Evolutionary conservation across 1,140 invertebrate species (phyloP), one percentile per base, ranked within the genome.

Genomic region (Cotesia typhae): DNA sequence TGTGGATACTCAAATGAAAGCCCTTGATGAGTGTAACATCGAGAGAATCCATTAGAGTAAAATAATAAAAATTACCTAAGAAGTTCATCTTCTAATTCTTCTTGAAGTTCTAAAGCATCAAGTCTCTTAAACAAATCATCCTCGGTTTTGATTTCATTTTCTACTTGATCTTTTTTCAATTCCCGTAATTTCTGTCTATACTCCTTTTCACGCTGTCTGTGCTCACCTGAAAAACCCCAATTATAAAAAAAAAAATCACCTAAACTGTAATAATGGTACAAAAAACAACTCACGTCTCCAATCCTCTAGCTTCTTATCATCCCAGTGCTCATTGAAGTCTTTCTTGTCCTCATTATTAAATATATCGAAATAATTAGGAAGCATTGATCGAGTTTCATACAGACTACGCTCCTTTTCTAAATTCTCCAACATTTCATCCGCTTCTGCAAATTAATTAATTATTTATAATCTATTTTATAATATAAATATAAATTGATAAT

Each of bases 241-340:
- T 64, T 17, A 57, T 35, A 55, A 70, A 68, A 70, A 51, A 51
- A 38, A 63, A 10, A 57, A 41, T 63, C n/a, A n/a, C 6, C 68
- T 38, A 71, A 69, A 35, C 20, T 60, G 70, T n/a, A 36, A 59
- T 10, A 75, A 78, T 28, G 2, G 1, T 28, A 28, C 2, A 28
- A 28, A 28, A 28, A 28, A 3, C 28, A 35, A 14, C 55, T 82
- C 82, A 89, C 88, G 76, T 83, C 80, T 87, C 90, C 90, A 91
- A 41, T 87, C 70, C 71, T 85, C 80, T 72, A 90, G 86, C 78
- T 89, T 78, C 71, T 89, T 81, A 65, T 90, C 88, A 71, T 88
- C 83, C 83, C 87, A 90, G 72, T 87, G 81, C 83, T 91, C 90
- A 12, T 81, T 75, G 14, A 90, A 87, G 76, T 91, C 89, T 68